Evolutionary conservation across 2,797 vertebrate species (phyloP), one percentile per base, ranked within the genome.

Genomic region (Notolabrus celidotus): DNA sequence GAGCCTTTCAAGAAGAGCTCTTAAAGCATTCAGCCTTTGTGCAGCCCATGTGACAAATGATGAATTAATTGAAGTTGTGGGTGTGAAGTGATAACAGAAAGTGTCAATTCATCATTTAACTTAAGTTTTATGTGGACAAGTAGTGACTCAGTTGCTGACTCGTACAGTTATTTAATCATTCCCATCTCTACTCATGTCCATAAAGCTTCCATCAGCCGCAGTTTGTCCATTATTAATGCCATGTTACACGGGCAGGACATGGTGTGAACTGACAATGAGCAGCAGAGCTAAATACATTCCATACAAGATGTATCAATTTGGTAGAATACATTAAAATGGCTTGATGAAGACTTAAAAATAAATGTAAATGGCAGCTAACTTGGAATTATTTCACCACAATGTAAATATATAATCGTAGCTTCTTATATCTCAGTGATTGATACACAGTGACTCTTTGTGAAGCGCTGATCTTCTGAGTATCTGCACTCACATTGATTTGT

Each of bases 41-140:
- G 5, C 66, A 22, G 61, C 27, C 71, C 61, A 19, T 39, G 52
- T 75, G 71, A 77, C 61, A 53, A 77, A 67, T 15, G 46, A 19
- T 47, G 33, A 70, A 74, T 76, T 79, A 39, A 65, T 75, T 78
- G 5, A 62, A 67, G 62, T 52, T 5, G n/a, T 54, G 58, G 58
- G 52, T 42, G 46, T 45, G 61, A 56, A 71, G 61, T 50, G 75
- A 69, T 67, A 36, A 74, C 38, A 49, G 56, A 80, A 88, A 80
- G 56, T 84, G 82, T 78, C 77, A 81, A 53, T 71, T 87, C 74
- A 79, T 76, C 75, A 59, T 80, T 85, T 85, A 72, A 71, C 61
- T 77, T 79, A 58, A 82, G 57, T 82, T 81, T 75, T 52, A 47
- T 74, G 58, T 25, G 51, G 50, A 79, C 63, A 61, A 74, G 59